These are phyloP conservation scores for Mythimna vitellina DNA, from an alignment of 2,888 invertebrate genomes.

Conservation along the genomic window DNA sequence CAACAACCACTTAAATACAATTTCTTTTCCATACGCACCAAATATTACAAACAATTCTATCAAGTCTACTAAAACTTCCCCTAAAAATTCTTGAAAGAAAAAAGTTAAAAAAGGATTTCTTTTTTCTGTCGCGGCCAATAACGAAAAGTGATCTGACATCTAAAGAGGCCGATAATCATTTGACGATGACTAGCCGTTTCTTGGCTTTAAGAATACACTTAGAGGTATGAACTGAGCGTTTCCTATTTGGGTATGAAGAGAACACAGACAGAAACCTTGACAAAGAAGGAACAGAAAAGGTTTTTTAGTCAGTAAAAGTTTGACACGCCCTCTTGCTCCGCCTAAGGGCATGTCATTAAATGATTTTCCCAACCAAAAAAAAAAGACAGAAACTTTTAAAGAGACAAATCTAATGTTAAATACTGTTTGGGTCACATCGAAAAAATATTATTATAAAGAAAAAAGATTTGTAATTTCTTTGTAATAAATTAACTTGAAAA, in stretches of 20 bases:
- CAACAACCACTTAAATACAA: too few relatives aligned
- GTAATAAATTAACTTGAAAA: too few relatives aligned
- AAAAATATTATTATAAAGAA: background rate
- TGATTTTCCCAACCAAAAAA: too few relatives aligned
- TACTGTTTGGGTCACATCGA: background rate
- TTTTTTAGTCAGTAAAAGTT: too few relatives aligned
- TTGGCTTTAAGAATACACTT: conserved; percentile 70
- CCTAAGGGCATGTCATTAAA: too few relatives aligned
- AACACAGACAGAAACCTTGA: background rate
- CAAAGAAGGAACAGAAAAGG: too few relatives aligned
- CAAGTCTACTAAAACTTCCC: conserved; percentile 6
- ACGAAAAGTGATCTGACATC: conserved; percentile 73
- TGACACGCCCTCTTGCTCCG: too few relatives aligned
- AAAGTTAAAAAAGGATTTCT: conserved; percentile 60
- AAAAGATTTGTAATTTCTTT: too few relatives aligned
- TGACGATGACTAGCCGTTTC: conserved; percentile 84
- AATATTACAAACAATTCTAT: conserved; percentile 1
- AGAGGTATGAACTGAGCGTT: background rate
- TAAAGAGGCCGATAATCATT: conserved; percentile 81
- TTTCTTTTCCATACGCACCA: background rate
- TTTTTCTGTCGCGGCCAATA: conserved; percentile 71
- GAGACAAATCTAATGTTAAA: background rate
- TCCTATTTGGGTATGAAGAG: background rate
- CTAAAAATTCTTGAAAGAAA: conserved; percentile 29
- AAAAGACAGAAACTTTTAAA: background rate